Base-by-base conservation (phyloP, 2,797 vertebrate species). In the Pristis pectinata region DNA sequence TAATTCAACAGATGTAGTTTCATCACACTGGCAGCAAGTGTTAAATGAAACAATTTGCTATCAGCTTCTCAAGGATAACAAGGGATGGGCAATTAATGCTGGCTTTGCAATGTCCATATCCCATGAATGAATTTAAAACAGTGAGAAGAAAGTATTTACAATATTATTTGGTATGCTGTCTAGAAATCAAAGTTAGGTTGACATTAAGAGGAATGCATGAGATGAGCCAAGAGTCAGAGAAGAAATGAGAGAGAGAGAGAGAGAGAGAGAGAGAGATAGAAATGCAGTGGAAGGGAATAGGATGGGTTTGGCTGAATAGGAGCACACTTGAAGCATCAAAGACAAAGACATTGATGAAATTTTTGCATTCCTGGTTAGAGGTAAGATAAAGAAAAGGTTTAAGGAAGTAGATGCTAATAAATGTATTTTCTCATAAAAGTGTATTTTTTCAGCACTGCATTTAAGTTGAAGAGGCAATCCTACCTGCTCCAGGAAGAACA, bases 401-500 rank as follows among this genome's bases (percentile, higher is more conserved):
- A 82, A 82, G 41, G 44, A 82, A 19, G 5, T 19, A 27, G 41
- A 7, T 82, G 13, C 3, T n/a, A 8, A n/a, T 17, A 9, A n/a
- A 89, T 89, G 22, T 8, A 34, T 37, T 89, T 89, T 56, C 56
- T 89, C 59, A 7, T 61, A 61, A 34, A n/a, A 17, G 30, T 15
- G n/a, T 89, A 89, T n/a, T 44, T 56, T 11, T 37, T 56, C 7
- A 61, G 34, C 53, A 11, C 15, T n/a, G 17, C 15, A 4, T 34
- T 59, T 41, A 67, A 41, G 30, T 56, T 30, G 27, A 94, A 53
- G 5, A 53, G 30, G 94, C 41, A 2, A 94, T 0, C 96, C 94
- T 96, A 98, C 98, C 97, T 96, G 97, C 95, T 92, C 98, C 98
- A 67, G 98, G 98, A 7, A 96, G 95, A 37, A 98, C 95, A 49